Conservation (phyloP, 2,888 invertebrate species). For the Volucella bombylans region DNA sequence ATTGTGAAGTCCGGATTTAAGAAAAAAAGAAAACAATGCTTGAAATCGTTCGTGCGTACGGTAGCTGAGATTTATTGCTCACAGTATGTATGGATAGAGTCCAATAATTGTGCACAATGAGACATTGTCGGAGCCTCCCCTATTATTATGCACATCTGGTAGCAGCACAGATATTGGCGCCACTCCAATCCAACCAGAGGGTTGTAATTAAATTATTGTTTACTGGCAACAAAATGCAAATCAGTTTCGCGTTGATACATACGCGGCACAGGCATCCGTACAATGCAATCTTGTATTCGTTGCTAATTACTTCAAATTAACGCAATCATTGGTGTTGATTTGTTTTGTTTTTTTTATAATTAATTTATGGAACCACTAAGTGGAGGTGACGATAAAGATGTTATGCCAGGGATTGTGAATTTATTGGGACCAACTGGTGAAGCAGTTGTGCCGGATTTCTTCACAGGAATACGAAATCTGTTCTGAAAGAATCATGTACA, state of each 20-base stretch:
- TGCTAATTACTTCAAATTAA: conserved; percentile 36
- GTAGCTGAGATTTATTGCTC: conserved; percentile 29
- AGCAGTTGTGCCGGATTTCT: too few species aligned
- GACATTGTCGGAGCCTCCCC: conserved; percentile 5
- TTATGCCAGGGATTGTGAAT: too few species aligned
- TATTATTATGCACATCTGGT: conserved; percentile 51
- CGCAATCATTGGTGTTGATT: neutral
- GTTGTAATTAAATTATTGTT: conserved; percentile 56
- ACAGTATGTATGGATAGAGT: neutral
- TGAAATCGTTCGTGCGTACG: conserved; percentile 27
- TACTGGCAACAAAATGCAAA: conserved; percentile 46
- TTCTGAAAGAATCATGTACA: too few species aligned
- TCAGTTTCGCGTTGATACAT: neutral
- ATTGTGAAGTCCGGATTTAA: conserved; percentile 5
- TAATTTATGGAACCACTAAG: neutral
- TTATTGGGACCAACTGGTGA: too few species aligned
- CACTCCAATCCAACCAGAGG: conserved; percentile 26
- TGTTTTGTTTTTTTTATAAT: neutral
- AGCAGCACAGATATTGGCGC: conserved; percentile 45
- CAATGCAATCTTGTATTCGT: conserved; percentile 29
- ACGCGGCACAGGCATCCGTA: neutral
- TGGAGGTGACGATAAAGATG: neutral
- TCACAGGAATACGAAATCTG: too few species aligned
- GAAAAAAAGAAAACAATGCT: conserved; percentile 5
- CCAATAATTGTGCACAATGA: conserved; percentile 15